These are phyloP conservation scores for Onychomys leucogaster DNA, from an alignment of 2,797 vertebrate genomes.

Conservation along the genomic window DNA sequence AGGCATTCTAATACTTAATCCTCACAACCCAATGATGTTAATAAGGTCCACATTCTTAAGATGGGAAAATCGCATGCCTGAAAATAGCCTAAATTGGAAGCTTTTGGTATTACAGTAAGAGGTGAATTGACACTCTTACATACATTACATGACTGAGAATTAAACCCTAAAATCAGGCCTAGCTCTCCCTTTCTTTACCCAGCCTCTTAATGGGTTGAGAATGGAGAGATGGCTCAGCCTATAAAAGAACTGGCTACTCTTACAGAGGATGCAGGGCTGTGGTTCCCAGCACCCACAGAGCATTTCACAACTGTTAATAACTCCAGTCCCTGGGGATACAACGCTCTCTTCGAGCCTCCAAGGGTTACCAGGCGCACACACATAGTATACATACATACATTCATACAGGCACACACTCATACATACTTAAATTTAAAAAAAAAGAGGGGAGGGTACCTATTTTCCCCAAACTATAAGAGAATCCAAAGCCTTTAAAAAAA, in stretches of 20 bases:
- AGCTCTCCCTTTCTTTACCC: neutral
- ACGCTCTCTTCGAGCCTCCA: neutral
- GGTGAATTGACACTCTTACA: neutral
- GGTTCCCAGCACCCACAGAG: neutral
- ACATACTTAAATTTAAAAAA: neutral
- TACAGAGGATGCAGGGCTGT: neutral
- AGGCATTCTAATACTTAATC: neutral
- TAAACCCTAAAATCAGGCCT: neutral
- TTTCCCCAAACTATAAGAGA: neutral
- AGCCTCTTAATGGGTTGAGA: neutral
- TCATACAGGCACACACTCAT: neutral
- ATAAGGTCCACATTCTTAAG: neutral
- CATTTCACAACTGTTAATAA: neutral
- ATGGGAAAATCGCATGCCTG: neutral
- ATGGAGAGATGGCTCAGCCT: neutral
- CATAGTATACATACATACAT: neutral
- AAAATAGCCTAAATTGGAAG: neutral
- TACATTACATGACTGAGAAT: neutral
- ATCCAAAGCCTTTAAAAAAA: neutral
- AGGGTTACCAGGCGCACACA: neutral
- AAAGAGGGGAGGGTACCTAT: neutral
- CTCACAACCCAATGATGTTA: neutral
- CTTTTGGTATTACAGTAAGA: neutral
- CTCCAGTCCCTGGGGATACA: neutral
- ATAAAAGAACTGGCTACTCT: neutral